Evolutionary conservation across 2,797 vertebrate species (phyloP).

Genomic region (Syndactyla subalaris): DNA sequence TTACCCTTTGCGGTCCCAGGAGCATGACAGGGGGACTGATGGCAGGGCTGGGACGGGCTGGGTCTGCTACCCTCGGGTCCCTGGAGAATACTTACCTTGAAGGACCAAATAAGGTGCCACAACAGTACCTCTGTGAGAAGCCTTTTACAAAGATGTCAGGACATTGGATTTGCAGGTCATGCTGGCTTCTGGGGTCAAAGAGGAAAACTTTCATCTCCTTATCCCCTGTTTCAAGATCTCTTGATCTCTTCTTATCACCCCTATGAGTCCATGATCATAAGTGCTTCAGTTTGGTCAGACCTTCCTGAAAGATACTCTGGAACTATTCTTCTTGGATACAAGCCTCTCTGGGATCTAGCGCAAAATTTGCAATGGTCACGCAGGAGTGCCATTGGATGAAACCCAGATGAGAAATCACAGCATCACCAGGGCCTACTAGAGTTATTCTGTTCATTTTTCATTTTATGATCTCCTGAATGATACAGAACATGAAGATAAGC

Average conservation of each 20-base stretch:
- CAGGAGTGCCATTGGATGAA: not conserved
- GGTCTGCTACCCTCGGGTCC: not conserved
- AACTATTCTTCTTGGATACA: not conserved
- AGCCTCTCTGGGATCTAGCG: not conserved
- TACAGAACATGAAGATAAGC: not conserved
- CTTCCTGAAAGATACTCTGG: not conserved
- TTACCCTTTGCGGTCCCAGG: not conserved
- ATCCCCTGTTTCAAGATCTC: not conserved
- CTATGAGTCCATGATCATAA: not conserved
- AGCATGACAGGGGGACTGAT: rapidly evolving
- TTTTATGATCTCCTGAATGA: not conserved
- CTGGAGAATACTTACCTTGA: not conserved
- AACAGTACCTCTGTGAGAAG: not conserved
- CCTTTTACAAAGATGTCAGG: not conserved
- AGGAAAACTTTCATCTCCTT: not conserved
- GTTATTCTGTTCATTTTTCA: not conserved
- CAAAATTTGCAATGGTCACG: not conserved
- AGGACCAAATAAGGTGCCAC: not conserved
- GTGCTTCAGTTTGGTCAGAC: not conserved
- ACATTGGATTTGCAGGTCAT: not conserved
- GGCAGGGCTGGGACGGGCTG: not conserved
- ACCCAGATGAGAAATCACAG: not conserved
- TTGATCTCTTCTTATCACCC: not conserved
- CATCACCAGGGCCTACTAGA: not conserved
- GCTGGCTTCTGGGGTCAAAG: not conserved